Conservation (phyloP, 2,113 vertebrate genomes). For the Brachypodius melanocephalos region DNA sequence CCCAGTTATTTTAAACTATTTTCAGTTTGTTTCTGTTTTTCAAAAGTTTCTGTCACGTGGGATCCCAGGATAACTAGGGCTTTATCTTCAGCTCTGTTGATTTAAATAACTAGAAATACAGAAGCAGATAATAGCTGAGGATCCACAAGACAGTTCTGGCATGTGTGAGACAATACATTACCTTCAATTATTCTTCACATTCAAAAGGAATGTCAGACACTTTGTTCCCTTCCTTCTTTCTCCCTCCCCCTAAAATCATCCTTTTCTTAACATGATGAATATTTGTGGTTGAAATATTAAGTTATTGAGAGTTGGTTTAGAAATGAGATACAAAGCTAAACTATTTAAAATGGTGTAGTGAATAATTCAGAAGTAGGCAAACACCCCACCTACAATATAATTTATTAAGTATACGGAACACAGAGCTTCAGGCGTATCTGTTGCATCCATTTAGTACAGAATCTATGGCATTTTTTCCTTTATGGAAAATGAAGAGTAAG, state of each 20-base stretch:
- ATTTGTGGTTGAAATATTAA: neutral
- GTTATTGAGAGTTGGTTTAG: neutral
- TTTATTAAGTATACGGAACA: slow-evolving; percentile 13
- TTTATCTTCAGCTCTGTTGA: neutral
- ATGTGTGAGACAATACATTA: neutral
- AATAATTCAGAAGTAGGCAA: slow-evolving; percentile 41
- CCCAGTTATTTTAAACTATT: neutral
- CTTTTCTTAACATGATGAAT: neutral
- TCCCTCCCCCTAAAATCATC: neutral
- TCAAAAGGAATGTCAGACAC: neutral
- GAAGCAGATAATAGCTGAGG: neutral
- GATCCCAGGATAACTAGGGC: neutral
- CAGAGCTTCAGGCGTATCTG: neutral
- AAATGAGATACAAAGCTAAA: neutral
- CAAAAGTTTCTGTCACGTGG: neutral
- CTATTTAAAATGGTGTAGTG: neutral
- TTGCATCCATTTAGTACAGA: neutral
- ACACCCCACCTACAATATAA: neutral
- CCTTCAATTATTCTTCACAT: neutral
- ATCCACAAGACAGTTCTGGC: neutral
- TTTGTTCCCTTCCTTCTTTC: neutral
- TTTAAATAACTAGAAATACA: neutral
- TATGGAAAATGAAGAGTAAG: neutral
- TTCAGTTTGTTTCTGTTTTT: neutral
- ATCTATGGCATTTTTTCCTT: neutral